These are phyloP conservation scores for Embidobia sp. DNA, from an alignment of 2,888 invertebrate species.

Conservation along the genomic window DNA sequence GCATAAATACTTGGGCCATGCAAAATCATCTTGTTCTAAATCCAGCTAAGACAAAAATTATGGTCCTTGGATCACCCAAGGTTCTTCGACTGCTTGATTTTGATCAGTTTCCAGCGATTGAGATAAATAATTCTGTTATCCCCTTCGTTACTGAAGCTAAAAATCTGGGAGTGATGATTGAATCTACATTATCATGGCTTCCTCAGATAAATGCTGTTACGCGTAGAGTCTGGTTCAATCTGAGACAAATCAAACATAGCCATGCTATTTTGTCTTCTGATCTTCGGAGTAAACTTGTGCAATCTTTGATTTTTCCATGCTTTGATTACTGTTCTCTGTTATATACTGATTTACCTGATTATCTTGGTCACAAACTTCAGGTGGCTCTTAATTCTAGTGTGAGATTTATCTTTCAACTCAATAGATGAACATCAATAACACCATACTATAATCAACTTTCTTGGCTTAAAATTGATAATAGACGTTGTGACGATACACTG, in stretches of 20 bases:
- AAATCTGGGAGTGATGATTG: slow-evolving; percentile 1
- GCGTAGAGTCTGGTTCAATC: not conserved
- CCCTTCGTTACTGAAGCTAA: not conserved
- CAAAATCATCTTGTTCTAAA: not conserved
- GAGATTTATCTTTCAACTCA: not conserved
- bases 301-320: not conserved
- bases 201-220: not conserved
- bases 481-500: too few species aligned
- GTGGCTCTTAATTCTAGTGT: not conserved
- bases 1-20: not conserved
- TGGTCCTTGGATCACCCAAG: not conserved
- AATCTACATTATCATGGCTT: not conserved
- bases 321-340: not conserved
- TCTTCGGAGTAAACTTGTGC: not conserved
- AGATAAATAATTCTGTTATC: not conserved
- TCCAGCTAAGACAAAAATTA: not conserved
- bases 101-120: not conserved
- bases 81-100: not conserved
- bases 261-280: not conserved
- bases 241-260: not conserved
- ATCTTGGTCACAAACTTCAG: not conserved
- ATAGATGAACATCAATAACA: not conserved
- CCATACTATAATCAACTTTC: not conserved
- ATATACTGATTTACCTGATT: not conserved
- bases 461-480: not conserved